Evolutionary conservation across 2,113 vertebrate species (phyloP).

Genomic region (Ageneiosus marmoratus): DNA sequence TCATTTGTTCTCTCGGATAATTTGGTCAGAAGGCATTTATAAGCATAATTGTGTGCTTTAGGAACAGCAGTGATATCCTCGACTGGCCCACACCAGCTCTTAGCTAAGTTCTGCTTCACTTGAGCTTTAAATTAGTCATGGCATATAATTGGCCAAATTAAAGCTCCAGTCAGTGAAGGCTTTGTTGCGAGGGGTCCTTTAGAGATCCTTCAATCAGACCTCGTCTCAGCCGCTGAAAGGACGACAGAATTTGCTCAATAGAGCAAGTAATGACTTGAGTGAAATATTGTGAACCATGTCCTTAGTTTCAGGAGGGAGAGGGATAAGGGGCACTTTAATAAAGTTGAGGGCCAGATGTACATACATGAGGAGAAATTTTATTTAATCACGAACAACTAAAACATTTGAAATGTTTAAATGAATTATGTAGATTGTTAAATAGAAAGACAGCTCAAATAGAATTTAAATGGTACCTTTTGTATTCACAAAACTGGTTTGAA

Average conservation of each 20-base stretch:
- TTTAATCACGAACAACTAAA: not conserved
- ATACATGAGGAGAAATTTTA: not conserved
- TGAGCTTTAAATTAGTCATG: conserved; percentile 73
- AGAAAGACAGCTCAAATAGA: not conserved
- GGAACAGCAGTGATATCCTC: not conserved
- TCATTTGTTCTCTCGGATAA: not conserved
- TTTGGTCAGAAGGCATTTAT: not conserved
- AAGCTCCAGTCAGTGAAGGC: conserved; percentile 66
- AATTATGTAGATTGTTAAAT: not conserved
- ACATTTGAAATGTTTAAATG: not conserved
- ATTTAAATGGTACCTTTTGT: not conserved
- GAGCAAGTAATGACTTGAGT: conserved; percentile 72
- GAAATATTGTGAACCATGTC: conserved; percentile 53
- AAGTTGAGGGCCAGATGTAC: not conserved
- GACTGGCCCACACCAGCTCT: conserved; percentile 39
- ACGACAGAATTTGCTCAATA: conserved; percentile 71
- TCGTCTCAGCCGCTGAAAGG: conserved; percentile 62
- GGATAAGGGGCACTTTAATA: not conserved
- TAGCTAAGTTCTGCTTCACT: conserved; percentile 66
- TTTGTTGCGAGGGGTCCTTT: conserved; percentile 66
- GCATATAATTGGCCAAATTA: conserved; percentile 75
- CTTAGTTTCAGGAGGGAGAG: not conserved
- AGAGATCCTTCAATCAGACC: conserved; percentile 71
- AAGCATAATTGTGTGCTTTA: not conserved
- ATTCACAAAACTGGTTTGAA: not conserved